Percentiles rank a stretch among this genome's conserved stretches.
These are phyloP conservation scores for Chaetoderma sp. DNA, from an alignment of 2,888 invertebrate species.

Conservation along the genomic window DNA sequence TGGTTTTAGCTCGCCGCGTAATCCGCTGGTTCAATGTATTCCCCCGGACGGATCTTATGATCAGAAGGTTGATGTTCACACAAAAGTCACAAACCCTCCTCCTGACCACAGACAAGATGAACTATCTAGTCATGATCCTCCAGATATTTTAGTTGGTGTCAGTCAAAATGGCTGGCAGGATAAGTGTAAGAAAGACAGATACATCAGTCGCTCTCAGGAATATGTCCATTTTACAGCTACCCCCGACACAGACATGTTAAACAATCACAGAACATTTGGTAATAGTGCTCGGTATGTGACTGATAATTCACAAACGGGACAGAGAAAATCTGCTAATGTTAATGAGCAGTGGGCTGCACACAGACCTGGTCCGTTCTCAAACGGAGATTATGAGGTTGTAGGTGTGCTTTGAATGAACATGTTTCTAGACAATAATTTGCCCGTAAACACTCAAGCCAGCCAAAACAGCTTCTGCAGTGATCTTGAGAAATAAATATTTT, in stretches of 20 bases:
- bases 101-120: slow-evolving; percentile 19
- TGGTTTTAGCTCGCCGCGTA: slow-evolving; percentile 54
- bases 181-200: neutral
- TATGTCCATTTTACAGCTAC: neutral
- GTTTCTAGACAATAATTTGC: no score
- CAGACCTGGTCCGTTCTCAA: slow-evolving; percentile 2
- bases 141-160: slow-evolving; percentile 31
- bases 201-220: neutral
- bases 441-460: no score
- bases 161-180: no score
- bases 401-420: slow-evolving; percentile 45
- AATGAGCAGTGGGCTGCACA: slow-evolving; percentile 24
- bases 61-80: neutral
- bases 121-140: slow-evolving; percentile 24
- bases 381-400: slow-evolving; percentile 57
- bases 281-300: no score
- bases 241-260: no score
- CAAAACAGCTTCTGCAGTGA: no score
- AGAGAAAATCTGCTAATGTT: slow-evolving; percentile 33
- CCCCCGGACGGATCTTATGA: slow-evolving; percentile 19
- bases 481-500: no score
- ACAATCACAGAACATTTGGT: neutral
- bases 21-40: neutral
- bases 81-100: slow-evolving; percentile 3
- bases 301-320: no score